These are phyloP conservation scores for Aphaenogaster ashmeadi DNA, from an alignment of 1,140 invertebrate species.

Conservation along the genomic window DNA sequence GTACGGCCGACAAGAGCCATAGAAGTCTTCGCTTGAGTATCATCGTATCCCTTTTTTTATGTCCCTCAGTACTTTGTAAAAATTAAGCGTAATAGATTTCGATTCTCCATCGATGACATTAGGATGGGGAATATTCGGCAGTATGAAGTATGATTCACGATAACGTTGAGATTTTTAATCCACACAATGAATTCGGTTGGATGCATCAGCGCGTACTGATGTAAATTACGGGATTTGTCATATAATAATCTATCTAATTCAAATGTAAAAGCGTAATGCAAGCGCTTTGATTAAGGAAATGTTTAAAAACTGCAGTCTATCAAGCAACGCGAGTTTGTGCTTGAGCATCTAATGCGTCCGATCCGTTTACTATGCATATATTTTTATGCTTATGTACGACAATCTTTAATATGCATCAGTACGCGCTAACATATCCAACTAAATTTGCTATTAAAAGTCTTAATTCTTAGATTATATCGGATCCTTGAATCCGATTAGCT, in stretches of 20 bases:
- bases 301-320: neutral
- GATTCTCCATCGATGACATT: conserved; percentile 38
- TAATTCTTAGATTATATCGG: conserved; percentile 27
- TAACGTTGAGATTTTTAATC: conserved; percentile 3
- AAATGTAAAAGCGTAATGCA: conserved; percentile 11
- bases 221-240: neutral
- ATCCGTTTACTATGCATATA: neutral
- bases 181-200: neutral
- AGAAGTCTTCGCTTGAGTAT: conserved; percentile 57
- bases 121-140: conserved; percentile 17
- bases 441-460: conserved; percentile 20
- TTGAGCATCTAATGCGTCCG: neutral
- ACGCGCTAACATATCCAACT: neutral
- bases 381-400: neutral
- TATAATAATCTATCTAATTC: conserved; percentile 8
- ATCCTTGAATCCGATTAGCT: conserved; percentile 1
- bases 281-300: neutral
- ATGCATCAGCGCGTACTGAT: neutral
- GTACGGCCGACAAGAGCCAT: neutral
- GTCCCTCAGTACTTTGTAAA: conserved; percentile 4
- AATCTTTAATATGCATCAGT: neutral
- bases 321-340: neutral
- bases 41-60: conserved; percentile 22
- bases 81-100: conserved; percentile 57
- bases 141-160: neutral